Conservation (phyloP, 2,888 invertebrate species). For the Rotaria socialis region DNA sequence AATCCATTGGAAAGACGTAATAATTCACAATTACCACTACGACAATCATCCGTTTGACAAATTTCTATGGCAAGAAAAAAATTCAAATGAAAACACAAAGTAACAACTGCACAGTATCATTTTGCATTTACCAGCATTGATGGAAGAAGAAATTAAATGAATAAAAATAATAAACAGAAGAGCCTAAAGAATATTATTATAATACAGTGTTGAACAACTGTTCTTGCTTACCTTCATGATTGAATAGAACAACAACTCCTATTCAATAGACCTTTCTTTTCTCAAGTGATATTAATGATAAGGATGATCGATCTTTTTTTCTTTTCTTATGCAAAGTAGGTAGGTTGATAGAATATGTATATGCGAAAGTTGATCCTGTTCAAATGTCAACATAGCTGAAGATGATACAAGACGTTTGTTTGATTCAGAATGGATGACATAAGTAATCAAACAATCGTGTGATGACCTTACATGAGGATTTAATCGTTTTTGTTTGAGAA, state of each 20-base stretch:
- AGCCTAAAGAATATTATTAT: not conserved
- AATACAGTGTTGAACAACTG: not conserved
- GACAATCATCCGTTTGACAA: constrained; percentile 16
- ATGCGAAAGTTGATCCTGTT: constrained; percentile 21
- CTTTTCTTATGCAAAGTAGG: constrained; percentile 10
- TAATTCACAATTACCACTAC: constrained; percentile 22
- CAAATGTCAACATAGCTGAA: constrained; percentile 22
- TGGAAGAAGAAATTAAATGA: not conserved
- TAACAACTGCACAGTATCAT: not conserved
- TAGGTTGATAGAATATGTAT: not conserved
- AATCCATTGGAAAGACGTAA: not conserved
- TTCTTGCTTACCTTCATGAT: not conserved
- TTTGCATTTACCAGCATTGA: not conserved
- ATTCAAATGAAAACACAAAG: not conserved
- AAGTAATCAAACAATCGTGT: constrained; percentile 15
- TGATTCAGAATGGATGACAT: constrained; percentile 6
- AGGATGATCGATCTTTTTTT: not conserved
- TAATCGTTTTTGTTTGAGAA: not conserved
- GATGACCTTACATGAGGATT: constrained; percentile 5
- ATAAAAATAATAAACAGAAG: not conserved
- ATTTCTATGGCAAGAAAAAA: not conserved
- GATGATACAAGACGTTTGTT: constrained; percentile 5
- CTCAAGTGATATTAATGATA: not conserved
- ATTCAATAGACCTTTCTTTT: not conserved
- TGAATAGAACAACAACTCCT: not conserved